Conservation (phyloP, 1,140 invertebrate genomes). For the Dufourea novaeangliae region DNA sequence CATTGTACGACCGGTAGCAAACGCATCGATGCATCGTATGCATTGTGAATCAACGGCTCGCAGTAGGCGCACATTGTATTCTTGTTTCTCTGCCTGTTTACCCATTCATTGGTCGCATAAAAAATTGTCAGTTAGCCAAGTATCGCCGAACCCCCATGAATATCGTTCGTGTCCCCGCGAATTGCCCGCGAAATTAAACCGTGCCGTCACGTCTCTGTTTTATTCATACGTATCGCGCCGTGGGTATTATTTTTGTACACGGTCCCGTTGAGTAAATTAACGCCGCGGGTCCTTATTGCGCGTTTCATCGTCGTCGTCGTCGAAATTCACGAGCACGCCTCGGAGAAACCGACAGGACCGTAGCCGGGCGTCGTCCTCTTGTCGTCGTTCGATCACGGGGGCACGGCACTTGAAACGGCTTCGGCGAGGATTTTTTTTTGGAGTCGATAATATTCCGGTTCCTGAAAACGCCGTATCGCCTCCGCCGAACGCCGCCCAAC, state of each 20-base stretch:
- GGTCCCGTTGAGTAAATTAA: background rate
- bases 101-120: conserved; percentile 53
- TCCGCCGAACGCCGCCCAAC: conserved; percentile 19
- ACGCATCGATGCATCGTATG: conserved; percentile 36
- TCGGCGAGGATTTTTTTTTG: no score
- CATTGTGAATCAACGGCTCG: conserved; percentile 59
- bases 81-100: conserved; percentile 49
- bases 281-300: background rate
- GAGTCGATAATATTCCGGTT: background rate
- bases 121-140: conserved; percentile 35
- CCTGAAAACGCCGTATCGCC: background rate
- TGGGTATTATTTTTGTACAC: background rate
- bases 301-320: background rate
- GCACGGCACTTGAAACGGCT: no score
- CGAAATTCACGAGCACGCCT: background rate
- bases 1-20: conserved; percentile 6
- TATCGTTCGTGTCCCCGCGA: conserved; percentile 28
- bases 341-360: no score
- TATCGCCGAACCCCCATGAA: conserved; percentile 35
- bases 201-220: background rate
- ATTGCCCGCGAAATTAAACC: conserved; percentile 49
- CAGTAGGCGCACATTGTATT: conserved; percentile 53
- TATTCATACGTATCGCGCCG: background rate
- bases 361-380: no score
- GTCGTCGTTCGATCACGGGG: no score